A percentile compares a stretch with the other conserved stretches of the same genome.
These are phyloP conservation scores for Semnornis frantzii DNA, from an alignment of 2,113 vertebrate species.

Conservation along the genomic window DNA sequence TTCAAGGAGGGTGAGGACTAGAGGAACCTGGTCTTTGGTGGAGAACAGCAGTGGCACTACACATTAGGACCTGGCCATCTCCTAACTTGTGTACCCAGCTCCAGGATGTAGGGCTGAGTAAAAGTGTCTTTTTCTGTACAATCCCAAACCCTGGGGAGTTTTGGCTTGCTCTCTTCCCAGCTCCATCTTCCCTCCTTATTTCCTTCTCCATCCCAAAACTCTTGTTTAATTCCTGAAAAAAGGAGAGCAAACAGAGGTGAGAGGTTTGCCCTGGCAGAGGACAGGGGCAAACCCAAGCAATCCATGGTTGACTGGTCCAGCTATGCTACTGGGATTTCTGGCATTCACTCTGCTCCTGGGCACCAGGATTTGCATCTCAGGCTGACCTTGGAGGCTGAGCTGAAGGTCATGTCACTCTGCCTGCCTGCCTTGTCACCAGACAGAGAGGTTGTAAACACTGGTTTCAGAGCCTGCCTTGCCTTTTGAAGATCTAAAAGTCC, in stretches of 20 bases:
- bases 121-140: fast-evolving
- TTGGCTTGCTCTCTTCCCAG: background rate
- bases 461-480: slow-evolving; percentile 31
- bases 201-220: background rate
- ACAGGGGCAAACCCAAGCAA: background rate
- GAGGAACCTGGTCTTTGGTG: fast-evolving
- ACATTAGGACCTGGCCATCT: background rate
- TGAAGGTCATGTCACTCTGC: background rate
- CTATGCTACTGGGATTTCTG: background rate
- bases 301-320: fast-evolving
- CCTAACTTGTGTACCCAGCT: background rate
- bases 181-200: background rate
- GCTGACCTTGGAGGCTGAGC: background rate
- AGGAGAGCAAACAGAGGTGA: background rate
- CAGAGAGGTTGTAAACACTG: background rate
- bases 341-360: background rate
- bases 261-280: background rate
- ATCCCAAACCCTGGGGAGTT: background rate
- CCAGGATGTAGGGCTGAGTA: background rate
- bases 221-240: background rate
- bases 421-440: background rate
- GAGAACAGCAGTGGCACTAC: background rate
- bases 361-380: background rate
- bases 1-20: background rate
- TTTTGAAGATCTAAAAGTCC: slow-evolving; percentile 53